These are phyloP conservation scores for Napeogenes inachia DNA, from an alignment of 2,888 invertebrate genomes.

Conservation along the genomic window DNA sequence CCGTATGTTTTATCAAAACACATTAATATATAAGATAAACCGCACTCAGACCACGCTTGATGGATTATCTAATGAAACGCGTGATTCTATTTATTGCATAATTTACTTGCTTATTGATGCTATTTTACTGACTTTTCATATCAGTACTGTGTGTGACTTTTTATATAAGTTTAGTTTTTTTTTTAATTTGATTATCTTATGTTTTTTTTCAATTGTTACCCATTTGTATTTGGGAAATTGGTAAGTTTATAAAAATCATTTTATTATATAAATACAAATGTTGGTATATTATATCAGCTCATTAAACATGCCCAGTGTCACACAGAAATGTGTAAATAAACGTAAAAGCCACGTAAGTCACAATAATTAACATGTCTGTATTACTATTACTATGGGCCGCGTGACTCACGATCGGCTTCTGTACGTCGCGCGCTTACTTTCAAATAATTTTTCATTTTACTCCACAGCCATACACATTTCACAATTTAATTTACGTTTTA, in stretches of 20 bases:
- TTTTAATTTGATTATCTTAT: not conserved
- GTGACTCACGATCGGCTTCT: constrained; percentile 38
- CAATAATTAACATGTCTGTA: constrained; percentile 33
- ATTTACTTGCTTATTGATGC: constrained; percentile 3
- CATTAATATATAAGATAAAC: constrained; percentile 54
- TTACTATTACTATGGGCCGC: constrained; percentile 26
- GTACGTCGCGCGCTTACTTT: constrained; percentile 28
- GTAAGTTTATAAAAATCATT: not conserved
- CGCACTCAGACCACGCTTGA: constrained; percentile 30
- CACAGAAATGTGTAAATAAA: constrained; percentile 24
- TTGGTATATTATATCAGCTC: not conserved
- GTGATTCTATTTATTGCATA: constrained; percentile 23
- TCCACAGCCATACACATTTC: constrained; percentile 6
- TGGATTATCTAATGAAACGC: constrained; percentile 30
- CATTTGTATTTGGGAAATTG: no score
- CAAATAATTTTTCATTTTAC: constrained; percentile 27
- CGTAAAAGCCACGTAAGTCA: constrained; percentile 28
- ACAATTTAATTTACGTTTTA: not conserved
- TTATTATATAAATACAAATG: not conserved
- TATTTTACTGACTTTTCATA: not conserved
- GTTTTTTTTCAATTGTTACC: no score
- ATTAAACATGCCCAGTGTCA: constrained; percentile 20
- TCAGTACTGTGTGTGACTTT: not conserved
- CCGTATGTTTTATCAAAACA: constrained; percentile 46
- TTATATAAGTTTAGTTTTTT: not conserved